phyloP scores from a whole-genome alignment of 2,113 vertebrate genomes.

The Jaculus jaculus region DNA sequence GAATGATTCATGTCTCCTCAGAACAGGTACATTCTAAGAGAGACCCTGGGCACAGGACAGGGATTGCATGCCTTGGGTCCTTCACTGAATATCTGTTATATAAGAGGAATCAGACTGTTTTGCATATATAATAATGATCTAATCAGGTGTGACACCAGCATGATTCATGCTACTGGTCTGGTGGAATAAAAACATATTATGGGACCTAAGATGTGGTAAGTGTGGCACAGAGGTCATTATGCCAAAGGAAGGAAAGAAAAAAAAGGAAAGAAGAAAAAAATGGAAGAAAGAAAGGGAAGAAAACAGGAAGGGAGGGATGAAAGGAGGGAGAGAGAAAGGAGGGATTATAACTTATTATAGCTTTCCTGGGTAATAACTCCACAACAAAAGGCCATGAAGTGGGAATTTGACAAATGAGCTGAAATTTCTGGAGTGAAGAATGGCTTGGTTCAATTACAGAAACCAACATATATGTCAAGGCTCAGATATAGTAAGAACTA shows the following conservation, averaged over 20 bases:
- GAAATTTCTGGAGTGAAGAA: not conserved
- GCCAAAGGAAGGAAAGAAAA: not conserved
- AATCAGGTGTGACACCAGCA: not conserved
- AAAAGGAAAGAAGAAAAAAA: too few relatives aligned
- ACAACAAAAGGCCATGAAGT: not conserved
- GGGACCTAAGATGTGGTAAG: not conserved
- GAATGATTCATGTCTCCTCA: not conserved
- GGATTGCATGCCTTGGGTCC: not conserved
- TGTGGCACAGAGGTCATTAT: not conserved
- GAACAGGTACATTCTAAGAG: not conserved
- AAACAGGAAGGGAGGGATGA: not conserved
- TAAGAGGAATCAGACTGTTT: not conserved
- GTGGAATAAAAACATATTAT: not conserved
- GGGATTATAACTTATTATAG: too few relatives aligned
- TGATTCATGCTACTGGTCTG: not conserved
- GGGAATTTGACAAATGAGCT: not conserved
- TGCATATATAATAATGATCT: not conserved
- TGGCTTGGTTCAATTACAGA: not conserved
- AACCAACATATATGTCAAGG: not conserved
- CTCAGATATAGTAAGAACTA: not conserved
- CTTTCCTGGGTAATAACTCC: not conserved
- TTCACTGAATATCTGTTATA: not conserved
- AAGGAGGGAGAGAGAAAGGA: not conserved
- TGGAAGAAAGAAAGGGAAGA: too few relatives aligned
- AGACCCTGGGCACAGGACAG: not conserved